phyloP scores from a whole-genome alignment of 2,888 invertebrate species.

The Linyphia triangularis region DNA sequence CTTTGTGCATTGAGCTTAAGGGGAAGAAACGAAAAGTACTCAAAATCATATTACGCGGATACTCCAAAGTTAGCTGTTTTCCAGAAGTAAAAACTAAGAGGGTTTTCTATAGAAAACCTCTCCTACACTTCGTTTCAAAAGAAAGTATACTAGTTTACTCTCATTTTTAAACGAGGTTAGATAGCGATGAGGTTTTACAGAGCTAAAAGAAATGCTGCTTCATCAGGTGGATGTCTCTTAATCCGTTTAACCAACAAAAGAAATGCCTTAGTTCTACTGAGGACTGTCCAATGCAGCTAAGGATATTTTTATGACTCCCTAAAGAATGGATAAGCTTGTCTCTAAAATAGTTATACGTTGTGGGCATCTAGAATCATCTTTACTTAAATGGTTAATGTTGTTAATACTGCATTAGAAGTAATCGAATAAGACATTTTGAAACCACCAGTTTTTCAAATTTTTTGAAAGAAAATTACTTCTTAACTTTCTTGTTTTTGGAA shows the following conservation, averaged over 20 bases:
- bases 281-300: not conserved
- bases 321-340: not conserved
- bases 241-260: constrained; percentile 60
- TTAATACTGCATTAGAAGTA: not conserved
- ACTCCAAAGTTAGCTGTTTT: constrained; percentile 48
- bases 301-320: not conserved
- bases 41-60: constrained; percentile 69
- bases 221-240: constrained; percentile 49
- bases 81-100: constrained; percentile 21
- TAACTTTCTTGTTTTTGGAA: too few species aligned
- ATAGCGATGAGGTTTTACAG: constrained; percentile 34
- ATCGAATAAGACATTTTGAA: not conserved
- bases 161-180: constrained; percentile 68
- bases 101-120: constrained; percentile 34
- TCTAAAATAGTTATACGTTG: not conserved
- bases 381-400: not conserved
- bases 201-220: constrained; percentile 35
- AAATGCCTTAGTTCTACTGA: not conserved
- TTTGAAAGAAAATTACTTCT: not conserved
- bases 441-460: not conserved
- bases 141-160: constrained; percentile 36
- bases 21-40: constrained; percentile 49
- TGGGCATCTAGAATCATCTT: not conserved
- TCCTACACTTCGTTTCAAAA: constrained; percentile 47
- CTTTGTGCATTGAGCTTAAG: constrained; percentile 31